Evolutionary conservation across 1,140 invertebrate genomes (phyloP).

Genomic region (Megalonaias nervosa): DNA sequence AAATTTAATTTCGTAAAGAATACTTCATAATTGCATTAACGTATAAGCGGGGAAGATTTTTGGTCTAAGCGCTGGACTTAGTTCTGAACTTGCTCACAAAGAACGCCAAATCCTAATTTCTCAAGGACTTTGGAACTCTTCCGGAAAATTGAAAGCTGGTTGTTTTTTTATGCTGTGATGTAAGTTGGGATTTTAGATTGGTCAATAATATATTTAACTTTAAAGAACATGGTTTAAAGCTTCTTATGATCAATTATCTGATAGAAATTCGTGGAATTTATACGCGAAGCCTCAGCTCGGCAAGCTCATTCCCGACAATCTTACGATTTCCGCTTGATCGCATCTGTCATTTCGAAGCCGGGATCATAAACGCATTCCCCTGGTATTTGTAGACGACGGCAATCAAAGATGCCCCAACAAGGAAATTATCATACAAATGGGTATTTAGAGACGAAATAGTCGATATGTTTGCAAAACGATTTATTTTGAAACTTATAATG

Average conservation of each 20-base stretch:
- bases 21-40: slow-evolving; percentile 43
- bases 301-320: slow-evolving; percentile 15
- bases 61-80: slow-evolving; percentile 20
- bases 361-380: slow-evolving; percentile 26
- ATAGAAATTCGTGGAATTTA: slow-evolving; percentile 39
- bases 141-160: too few species aligned
- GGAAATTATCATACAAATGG: slow-evolving; percentile 41
- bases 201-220: too few species aligned
- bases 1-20: slow-evolving; percentile 41
- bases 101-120: slow-evolving; percentile 31
- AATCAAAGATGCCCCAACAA: slow-evolving; percentile 17
- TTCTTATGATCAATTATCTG: slow-evolving; percentile 36
- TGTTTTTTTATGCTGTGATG: too few species aligned
- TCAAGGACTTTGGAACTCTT: background rate
- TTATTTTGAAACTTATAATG: too few species aligned
- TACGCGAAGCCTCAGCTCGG: slow-evolving; percentile 12
- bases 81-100: slow-evolving; percentile 9
- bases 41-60: slow-evolving; percentile 31
- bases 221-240: background rate
- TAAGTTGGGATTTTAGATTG: too few species aligned
- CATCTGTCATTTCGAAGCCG: slow-evolving; percentile 18
- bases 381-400: slow-evolving; percentile 11
- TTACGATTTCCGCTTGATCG: slow-evolving; percentile 31
- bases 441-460: slow-evolving; percentile 19
- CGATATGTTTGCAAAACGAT: too few species aligned